Base-by-base conservation (phyloP, 2,888 invertebrate genomes). In the Papilio demoleus region DNA sequence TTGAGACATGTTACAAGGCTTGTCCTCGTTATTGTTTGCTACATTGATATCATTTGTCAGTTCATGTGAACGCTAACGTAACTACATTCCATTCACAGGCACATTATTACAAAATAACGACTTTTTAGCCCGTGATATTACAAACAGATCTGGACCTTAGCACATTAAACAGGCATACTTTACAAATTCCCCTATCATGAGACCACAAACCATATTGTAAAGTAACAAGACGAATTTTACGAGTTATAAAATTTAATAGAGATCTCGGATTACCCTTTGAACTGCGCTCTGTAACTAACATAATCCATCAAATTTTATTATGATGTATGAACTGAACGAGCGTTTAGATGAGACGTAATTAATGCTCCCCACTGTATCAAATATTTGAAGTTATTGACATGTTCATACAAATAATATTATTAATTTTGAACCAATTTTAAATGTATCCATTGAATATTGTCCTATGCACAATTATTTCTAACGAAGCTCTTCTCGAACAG, bases 41-140 rank as follows among this genome's bases (percentile, higher is more conserved):
- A 40, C 24, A 40, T 22, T 14, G 40, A 42, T 27, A 45, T 45
- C 31, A 42, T 14, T 45, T 6, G 12, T 42, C 17, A 27, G 27
- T n/a, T 61, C 24, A 61, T 27, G n/a, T n/a, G 27, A 61, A 42
- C 40, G 4, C 42, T 24, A 61, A 60, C 34, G 61, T 12, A 53
- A 42, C 65, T 34, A 14, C 22, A 36, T 65, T 42, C 42, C 45
- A 58, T 40, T 8, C 50, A 14, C 22, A 19, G 45, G 31, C 42
- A 58, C 42, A 40, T 65, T 65, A 65, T 65, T 31, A 19, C 19
- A 42, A 56, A 17, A 65, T 65, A 65, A 65, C 56, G 56, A 42
- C 42, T 12, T 31, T 65, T 31, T 56, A 31, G 17, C 24, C 47
- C 24, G 60, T 27, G 42, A 40, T 42, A 61, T 14, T 4, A 22